phyloP scores from a whole-genome alignment of 2,797 vertebrate genomes.

The Vireo griseus region DNA sequence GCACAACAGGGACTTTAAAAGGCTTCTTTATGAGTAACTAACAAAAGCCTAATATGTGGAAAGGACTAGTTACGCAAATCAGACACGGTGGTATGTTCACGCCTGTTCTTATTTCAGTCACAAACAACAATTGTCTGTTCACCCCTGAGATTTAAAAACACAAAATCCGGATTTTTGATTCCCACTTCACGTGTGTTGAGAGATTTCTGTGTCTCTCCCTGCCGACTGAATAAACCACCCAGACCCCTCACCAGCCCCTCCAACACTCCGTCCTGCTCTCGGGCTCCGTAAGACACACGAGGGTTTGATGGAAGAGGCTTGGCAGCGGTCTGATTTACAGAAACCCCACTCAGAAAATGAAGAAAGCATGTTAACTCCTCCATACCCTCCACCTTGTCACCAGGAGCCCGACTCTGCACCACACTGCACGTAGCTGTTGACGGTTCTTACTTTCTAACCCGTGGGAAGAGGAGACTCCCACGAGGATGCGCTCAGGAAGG shows the following conservation, averaged over 20 bases:
- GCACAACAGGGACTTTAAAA: background rate
- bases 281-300: accelerated
- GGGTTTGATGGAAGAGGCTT: background rate
- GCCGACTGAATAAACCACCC: background rate
- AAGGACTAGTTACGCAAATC: background rate
- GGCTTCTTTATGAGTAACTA: background rate
- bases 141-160: background rate
- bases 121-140: background rate
- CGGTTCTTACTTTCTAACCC: background rate
- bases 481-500: background rate
- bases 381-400: background rate
- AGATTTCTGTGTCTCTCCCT: background rate
- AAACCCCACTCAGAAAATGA: background rate
- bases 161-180: background rate
- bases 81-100: background rate
- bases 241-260: background rate
- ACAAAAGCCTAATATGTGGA: background rate
- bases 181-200: accelerated
- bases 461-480: background rate
- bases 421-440: accelerated
- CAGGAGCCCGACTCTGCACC: accelerated
- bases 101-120: background rate
- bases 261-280: background rate
- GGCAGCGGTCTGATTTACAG: accelerated
- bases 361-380: background rate